Evolutionary conservation across 2,113 vertebrate species (phyloP), one percentile per base, ranked within the genome.

Genomic region (Amphiprion ocellaris): DNA sequence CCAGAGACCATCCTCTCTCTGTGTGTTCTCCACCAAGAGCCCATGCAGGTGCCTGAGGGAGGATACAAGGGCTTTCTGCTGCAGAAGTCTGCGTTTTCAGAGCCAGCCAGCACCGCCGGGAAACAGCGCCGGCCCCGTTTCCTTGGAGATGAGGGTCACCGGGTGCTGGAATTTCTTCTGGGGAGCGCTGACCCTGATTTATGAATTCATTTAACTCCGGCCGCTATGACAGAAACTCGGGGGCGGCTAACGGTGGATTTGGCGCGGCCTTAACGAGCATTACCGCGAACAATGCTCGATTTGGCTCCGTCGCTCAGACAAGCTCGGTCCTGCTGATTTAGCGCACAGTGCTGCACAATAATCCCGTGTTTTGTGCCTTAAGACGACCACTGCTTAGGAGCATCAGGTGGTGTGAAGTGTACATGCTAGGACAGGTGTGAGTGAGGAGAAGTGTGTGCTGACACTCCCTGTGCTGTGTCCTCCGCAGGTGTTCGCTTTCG

Each of bases 401-500:
- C 62, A 74, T 62, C 41, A 54, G 46, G 49, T 81, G 56, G 10
- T 83, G 73, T 84, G 17, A 11, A 23, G 49, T 68, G 33, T 53
- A 62, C 89, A 16, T 84, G 87, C 75, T 72, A 14, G 39, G 77
- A 78, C 89, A 89, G 66, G 88, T 89, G 74, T 76, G 49, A 30
- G 21, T 62, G 49, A 30, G 26, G 63, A 64, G 49, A 24, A 23
- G 63, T 74, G 68, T 67, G 56, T 79, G 62, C 84, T 85, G 60
- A 82, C 46, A n/a, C 65, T 37, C 53, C 64, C 24, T 86, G 54
- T 77, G 54, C 67, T 80, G 61, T 84, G 69, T 92, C 26, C 65
- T 69, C 77, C 60, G 53, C 92, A 99, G 98, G 97, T 99, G 82
- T 99, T 99, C 90, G 98, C 98, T 87, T 99, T 99, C 89, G 98